Percentiles rank a stretch among this genome's conserved stretches.
These are phyloP conservation scores for Anguilla japonica DNA, from an alignment of 2,113 vertebrate genomes.

Conservation along the genomic window DNA sequence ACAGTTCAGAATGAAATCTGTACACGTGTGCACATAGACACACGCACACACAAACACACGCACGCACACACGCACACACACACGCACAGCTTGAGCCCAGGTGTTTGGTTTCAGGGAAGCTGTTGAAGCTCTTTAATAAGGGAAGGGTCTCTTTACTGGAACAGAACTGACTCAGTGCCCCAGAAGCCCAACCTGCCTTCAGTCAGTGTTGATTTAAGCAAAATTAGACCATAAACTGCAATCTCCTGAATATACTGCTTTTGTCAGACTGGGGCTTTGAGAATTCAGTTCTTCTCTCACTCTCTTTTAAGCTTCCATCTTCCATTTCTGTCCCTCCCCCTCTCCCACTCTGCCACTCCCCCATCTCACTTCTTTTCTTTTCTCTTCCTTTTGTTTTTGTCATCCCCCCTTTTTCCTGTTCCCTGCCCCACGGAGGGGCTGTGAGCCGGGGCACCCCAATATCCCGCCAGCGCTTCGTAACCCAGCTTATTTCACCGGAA, in stretches of 20 bases:
- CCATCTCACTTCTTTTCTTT: not conserved
- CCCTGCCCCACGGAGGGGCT: not conserved
- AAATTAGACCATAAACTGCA: too few species aligned
- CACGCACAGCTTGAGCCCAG: too few species aligned
- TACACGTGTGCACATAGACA: too few species aligned
- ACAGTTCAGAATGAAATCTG: too few species aligned
- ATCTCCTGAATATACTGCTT: too few species aligned
- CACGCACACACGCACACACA: not conserved
- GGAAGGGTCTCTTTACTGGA: not conserved
- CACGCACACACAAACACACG: too few species aligned
- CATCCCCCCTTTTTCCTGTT: not conserved
- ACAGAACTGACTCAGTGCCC: not conserved
- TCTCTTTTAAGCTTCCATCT: not conserved
- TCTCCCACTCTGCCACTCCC: not conserved
- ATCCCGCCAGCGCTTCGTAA: not conserved
- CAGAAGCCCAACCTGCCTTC: too few species aligned
- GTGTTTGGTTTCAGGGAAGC: not conserved
- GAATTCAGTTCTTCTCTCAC: conserved; percentile 4
- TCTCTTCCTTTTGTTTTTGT: not conserved
- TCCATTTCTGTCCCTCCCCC: not conserved
- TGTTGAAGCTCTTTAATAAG: not conserved
- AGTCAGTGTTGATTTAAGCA: not conserved
- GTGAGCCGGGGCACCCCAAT: not conserved
- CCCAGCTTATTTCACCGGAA: not conserved
- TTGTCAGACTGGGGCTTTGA: not conserved